Percentiles rank a stretch among this genome's conserved stretches.
phyloP scores from a whole-genome alignment of 2,888 invertebrate genomes.

The Volucella inanis region DNA sequence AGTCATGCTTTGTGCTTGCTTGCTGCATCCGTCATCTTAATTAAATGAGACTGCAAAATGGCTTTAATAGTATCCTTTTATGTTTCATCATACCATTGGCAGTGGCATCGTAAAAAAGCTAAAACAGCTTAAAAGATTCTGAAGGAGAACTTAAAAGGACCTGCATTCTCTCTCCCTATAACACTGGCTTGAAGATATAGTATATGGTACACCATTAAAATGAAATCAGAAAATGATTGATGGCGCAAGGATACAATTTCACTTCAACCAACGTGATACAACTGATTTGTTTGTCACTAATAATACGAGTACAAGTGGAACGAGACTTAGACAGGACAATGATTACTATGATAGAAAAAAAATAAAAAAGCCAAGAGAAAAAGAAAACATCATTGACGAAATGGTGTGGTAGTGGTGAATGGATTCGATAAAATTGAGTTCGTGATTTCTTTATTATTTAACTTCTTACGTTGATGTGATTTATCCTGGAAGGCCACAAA shows the following conservation, averaged over 20 bases:
- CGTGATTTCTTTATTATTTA: conserved; percentile 74
- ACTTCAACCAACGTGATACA: conserved; percentile 28
- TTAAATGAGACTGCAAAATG: conserved; percentile 64
- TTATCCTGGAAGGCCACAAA: conserved; percentile 55
- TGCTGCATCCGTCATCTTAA: conserved; percentile 54
- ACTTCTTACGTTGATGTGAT: conserved; percentile 68
- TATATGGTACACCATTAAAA: conserved; percentile 65
- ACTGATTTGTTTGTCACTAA: conserved; percentile 18
- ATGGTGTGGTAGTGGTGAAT: conserved; percentile 10
- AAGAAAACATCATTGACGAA: conserved; percentile 42
- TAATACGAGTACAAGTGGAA: background rate
- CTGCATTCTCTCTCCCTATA: background rate
- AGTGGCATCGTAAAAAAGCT: background rate
- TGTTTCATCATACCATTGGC: conserved; percentile 17
- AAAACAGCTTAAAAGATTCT: background rate
- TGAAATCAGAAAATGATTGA: conserved; percentile 70
- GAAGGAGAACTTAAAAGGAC: background rate
- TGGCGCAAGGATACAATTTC: conserved; percentile 55
- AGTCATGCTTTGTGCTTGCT: conserved; percentile 39
- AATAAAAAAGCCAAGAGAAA: conserved; percentile 13
- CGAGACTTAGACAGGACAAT: conserved; percentile 21
- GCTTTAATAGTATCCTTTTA: conserved; percentile 55
- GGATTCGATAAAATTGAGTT: conserved; percentile 64
- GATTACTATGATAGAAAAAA: conserved; percentile 20
- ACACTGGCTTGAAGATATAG: background rate